Evolutionary conservation across 2,888 invertebrate genomes (phyloP), one percentile per base, ranked within the genome.

Genomic region (Macrophya annulata): DNA sequence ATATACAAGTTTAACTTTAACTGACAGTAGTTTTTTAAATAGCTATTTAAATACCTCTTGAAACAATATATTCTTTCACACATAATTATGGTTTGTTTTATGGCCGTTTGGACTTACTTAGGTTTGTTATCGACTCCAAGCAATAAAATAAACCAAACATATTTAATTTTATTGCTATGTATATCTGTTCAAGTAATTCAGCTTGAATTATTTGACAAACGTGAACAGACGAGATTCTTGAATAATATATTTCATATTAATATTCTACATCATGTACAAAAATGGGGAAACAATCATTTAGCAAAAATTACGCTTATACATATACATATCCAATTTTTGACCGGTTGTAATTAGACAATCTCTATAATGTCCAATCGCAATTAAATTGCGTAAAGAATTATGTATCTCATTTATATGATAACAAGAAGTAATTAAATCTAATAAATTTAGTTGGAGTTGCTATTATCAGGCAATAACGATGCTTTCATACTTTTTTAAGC

Each of bases 291-390:
- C 31, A 3, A 31, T 31, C 31, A 31, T 31, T 31, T 31, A 1
- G 31, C 31, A 2, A 3, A 31, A 31, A 31, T 31, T 3, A 31
- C 3, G 31, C 31, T 31, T 31, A 31, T 31, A 31, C 31, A 31
- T 31, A 31, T 31, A 31, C 31, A 1, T 31, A n/a, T n/a, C 17
- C 55, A 8, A 55, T n/a, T 55, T 55, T 55, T 5, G 1, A n/a
- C 55, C 55, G n/a, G 55, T 55, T 55, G 55, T 55, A 48, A 48
- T 48, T 48, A n/a, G n/a, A n/a, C n/a, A 55, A 55, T 55, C 55
- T 55, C n/a, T 55, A 55, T 55, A 55, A 55, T 55, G 55, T 55
- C n/a, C 12, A 62, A 62, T 62, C 25, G 25, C 25, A 25, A 10
- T 62, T 12, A 12, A 21, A 59, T 21, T 25, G 25, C 21, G 62